Percentiles rank a stretch among this genome's conserved stretches.
These are phyloP conservation scores for Acanthopagrus latus DNA, from an alignment of 2,797 vertebrate genomes.

Conservation along the genomic window DNA sequence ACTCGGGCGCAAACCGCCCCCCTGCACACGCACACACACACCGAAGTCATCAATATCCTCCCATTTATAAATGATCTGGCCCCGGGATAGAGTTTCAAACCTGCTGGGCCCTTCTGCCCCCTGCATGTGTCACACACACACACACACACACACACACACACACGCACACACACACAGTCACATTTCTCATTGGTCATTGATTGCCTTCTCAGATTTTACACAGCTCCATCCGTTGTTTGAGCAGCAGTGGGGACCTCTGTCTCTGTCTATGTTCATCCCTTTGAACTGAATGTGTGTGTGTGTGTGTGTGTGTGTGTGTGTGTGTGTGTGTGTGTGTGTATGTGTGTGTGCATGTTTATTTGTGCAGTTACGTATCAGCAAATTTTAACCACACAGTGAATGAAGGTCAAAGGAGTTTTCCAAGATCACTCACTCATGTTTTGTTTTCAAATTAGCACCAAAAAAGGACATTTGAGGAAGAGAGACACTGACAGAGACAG, in stretches of 20 bases:
- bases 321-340: constrained; percentile 15
- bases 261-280: constrained; percentile 66
- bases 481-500: not conserved
- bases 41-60: constrained; percentile 87
- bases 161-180: constrained; percentile 56
- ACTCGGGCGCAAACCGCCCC: constrained; percentile 30
- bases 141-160: constrained; percentile 54
- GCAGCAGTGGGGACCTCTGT: constrained; percentile 74
- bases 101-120: constrained; percentile 78
- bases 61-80: constrained; percentile 92
- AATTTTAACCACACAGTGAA: constrained; percentile 55
- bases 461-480: not conserved
- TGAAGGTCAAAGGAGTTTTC: constrained; percentile 64
- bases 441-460: constrained; percentile 22
- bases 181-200: constrained; percentile 84
- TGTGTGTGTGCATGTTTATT: constrained; percentile 32
- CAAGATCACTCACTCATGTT: constrained; percentile 29
- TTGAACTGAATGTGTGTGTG: constrained; percentile 20
- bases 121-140: constrained; percentile 51
- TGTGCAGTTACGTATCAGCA: constrained; percentile 50
- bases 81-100: constrained; percentile 86
- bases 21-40: constrained; percentile 49
- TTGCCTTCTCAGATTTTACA: constrained; percentile 86
- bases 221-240: constrained; percentile 79
- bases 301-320: constrained; percentile 12